Percentiles rank a stretch among this genome's conserved stretches.
Evolutionary conservation across 1,140 invertebrate genomes (phyloP).

Genomic region (Sipha flava): DNA sequence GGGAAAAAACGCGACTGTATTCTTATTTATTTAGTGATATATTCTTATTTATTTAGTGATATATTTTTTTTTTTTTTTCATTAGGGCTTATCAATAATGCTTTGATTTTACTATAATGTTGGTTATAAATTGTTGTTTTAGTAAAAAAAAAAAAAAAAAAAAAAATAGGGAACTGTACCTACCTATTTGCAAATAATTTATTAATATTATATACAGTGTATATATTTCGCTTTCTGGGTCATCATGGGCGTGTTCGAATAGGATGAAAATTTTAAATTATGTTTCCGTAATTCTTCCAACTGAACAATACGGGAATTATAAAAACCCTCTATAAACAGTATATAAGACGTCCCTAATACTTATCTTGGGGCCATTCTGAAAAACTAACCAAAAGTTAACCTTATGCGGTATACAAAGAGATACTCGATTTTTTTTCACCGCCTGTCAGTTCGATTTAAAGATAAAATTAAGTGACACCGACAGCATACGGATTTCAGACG

Average conservation of each 20-base stretch:
- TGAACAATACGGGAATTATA: not conserved
- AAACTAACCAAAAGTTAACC: not conserved
- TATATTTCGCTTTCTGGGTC: not conserved
- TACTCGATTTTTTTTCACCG: not conserved
- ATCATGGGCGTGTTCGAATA: not conserved
- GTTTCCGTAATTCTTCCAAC: not conserved
- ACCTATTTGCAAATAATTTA: not conserved
- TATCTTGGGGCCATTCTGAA: not conserved
- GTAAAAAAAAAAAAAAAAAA: too few relatives aligned
- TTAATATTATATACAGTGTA: not conserved
- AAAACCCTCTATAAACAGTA: not conserved
- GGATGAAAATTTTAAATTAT: not conserved
- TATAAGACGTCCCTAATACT: not conserved
- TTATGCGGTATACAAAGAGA: not conserved
- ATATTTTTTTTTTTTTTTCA: too few relatives aligned
- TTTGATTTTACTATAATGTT: too few relatives aligned
- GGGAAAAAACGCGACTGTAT: too few relatives aligned
- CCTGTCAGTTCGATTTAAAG: not conserved
- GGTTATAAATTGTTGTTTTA: too few relatives aligned
- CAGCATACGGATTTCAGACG: not conserved
- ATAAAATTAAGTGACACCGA: not conserved
- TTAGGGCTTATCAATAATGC: too few relatives aligned
- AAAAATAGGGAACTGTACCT: too few relatives aligned
- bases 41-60: too few relatives aligned
- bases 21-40: too few relatives aligned